These are phyloP conservation scores for Pungitius pungitius DNA, from an alignment of 2,113 vertebrate genomes.

Conservation along the genomic window DNA sequence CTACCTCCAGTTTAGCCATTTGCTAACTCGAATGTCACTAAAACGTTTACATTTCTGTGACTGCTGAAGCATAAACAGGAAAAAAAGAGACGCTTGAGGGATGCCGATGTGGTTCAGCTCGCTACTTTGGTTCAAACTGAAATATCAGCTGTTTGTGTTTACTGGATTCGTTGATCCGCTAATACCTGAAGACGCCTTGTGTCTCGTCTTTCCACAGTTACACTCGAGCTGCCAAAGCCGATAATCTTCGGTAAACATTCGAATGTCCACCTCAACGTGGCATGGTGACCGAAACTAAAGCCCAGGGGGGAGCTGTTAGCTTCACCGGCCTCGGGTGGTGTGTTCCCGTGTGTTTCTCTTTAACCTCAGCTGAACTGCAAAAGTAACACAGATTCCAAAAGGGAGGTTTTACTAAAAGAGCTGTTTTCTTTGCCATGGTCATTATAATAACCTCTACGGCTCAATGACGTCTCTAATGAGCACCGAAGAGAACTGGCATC, in stretches of 20 bases:
- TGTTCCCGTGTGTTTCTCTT: conserved; percentile 43
- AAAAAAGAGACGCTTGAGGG: not conserved
- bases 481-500: conserved; percentile 67
- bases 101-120: too few relatives aligned
- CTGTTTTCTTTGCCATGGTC: conserved; percentile 63
- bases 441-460: conserved; percentile 74
- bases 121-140: too few relatives aligned
- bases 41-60: conserved; percentile 4
- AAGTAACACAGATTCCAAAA: conserved; percentile 49
- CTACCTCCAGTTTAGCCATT: not conserved
- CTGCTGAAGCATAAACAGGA: not conserved
- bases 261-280: conserved; percentile 1
- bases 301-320: not conserved
- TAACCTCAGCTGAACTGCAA: conserved; percentile 66
- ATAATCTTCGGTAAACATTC: conserved; percentile 24
- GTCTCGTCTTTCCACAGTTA: not conserved
- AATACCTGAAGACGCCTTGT: not conserved
- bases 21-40: not conserved
- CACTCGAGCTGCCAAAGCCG: not conserved
- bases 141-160: not conserved
- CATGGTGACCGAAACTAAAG: not conserved
- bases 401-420: conserved; percentile 59
- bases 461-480: conserved; percentile 72
- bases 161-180: not conserved
- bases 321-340: not conserved